Conservation (phyloP, 2,113 vertebrate species). For the Sarotherodon lohbergeri region DNA sequence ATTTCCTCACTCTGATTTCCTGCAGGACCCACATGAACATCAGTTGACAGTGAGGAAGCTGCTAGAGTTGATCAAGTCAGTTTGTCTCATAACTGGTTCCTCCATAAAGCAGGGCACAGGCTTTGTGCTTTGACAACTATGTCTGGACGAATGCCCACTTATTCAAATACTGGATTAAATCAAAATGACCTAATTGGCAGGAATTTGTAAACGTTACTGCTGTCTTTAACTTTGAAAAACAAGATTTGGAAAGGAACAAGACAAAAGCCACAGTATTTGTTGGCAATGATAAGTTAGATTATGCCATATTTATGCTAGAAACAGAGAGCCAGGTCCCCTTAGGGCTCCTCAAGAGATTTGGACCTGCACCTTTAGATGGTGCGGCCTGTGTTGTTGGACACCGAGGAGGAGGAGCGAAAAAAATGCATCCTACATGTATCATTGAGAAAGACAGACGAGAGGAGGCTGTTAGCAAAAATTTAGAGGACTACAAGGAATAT, state of each 20-base stretch:
- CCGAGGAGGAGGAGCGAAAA: not conserved
- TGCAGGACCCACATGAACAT: not conserved
- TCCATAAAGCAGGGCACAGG: not conserved
- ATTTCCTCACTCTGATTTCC: not conserved
- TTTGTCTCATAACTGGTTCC: not conserved
- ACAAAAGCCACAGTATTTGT: not conserved
- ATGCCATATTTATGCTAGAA: not conserved
- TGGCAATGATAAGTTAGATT: not conserved
- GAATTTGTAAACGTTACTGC: accelerated
- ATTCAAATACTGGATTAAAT: accelerated
- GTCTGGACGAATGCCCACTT: slow-evolving; percentile 26
- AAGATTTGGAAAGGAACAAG: accelerated
- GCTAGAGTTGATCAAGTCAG: not conserved
- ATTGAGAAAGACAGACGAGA: not conserved
- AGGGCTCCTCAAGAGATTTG: slow-evolving; percentile 1
- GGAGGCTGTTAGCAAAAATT: not conserved
- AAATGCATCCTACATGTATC: not conserved
- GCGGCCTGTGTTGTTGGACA: slow-evolving; percentile 27
- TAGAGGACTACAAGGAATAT: accelerated
- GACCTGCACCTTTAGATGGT: not conserved
- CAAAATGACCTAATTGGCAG: not conserved
- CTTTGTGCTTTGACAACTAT: slow-evolving; percentile 18
- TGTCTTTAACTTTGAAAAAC: not conserved
- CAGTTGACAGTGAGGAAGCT: not conserved
- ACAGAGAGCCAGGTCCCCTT: not conserved